phyloP scores from a whole-genome alignment of 2,888 invertebrate species.

The Thymelicus acteon region DNA sequence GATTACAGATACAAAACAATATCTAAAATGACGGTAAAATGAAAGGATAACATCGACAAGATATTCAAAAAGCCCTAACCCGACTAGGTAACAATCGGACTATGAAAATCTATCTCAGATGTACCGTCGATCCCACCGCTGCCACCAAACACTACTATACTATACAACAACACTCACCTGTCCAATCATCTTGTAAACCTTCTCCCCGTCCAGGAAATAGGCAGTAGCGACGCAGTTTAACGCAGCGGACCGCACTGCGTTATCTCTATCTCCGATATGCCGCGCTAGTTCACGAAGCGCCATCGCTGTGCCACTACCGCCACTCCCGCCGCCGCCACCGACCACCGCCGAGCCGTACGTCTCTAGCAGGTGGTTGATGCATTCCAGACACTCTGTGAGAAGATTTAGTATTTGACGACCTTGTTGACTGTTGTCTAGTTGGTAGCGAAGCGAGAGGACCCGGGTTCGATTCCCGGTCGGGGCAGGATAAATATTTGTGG shows the following conservation, averaged over 20 bases:
- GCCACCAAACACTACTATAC: no score
- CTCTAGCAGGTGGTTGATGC: constrained; percentile 94
- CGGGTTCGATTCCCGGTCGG: no score
- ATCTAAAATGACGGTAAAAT: no score
- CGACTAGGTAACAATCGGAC: no score
- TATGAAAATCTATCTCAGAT: no score
- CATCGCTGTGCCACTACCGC: constrained; percentile 88
- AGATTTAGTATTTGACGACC: neutral
- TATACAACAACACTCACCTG: constrained; percentile 84
- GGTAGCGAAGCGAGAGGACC: no score
- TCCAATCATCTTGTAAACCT: constrained; percentile 95
- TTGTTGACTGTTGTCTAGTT: no score
- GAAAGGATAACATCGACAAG: no score
- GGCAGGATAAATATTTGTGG: no score
- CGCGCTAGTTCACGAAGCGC: constrained; percentile 96
- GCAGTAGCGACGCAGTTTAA: constrained; percentile 96
- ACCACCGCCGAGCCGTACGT: constrained; percentile 93
- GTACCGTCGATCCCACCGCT: no score
- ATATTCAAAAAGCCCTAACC: no score
- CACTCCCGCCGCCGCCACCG: constrained; percentile 86
- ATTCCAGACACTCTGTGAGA: constrained; percentile 93
- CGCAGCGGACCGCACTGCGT: constrained; percentile 97
- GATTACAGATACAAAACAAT: no score
- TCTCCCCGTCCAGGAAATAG: constrained; percentile 95
- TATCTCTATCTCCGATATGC: constrained; percentile 98